Base-by-base conservation (phyloP, 2,888 invertebrate genomes). In the Cenopis cana region DNA sequence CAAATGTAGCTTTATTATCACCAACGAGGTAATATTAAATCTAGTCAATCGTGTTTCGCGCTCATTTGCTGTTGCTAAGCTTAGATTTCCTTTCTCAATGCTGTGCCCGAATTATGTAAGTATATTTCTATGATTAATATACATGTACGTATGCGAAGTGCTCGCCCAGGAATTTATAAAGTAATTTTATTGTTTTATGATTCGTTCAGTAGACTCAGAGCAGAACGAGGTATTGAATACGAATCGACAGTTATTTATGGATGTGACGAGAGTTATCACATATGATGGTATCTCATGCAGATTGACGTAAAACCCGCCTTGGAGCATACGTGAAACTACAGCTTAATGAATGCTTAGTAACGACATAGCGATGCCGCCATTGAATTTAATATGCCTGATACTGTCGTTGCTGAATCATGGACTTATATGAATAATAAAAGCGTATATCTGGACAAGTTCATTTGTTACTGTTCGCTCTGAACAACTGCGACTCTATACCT, bases 191-290 rank as follows among this genome's bases (percentile, higher is more conserved):
- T 60, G 41, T 70, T 60, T 70, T 67, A 61, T 71, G 61, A 61
- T 59, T 50, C 55, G 46, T 55, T 66, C 56, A 61, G 49, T 56
- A 66, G 61, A 36, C 71, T 50, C 61, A 71, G 71, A 59, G 66
- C 71, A 62, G 68, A 74, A 75, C 69, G 55, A 65, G 57, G 73
- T 64, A 61, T 49, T 56, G 84, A 81, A 82, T 82, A 80, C 76
- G 74, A 83, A 83, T 82, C 66, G 74, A 71, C 74, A 50, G 73
- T 75, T 81, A 79, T 81, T 78, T 79, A 77, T 76, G 75, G 73
- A 73, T 67, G 73, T 76, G 79, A 80, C 78, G 77, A 74, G 62
- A 78, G 79, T 81, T 79, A 80, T 77, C 79, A 76, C 69, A 72
- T 73, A 73, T 75, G 76, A 76, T 73, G 75, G 76, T 75, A 75